phyloP scores from a whole-genome alignment of 1,140 invertebrate species.

The Babylonia areolata region DNA sequence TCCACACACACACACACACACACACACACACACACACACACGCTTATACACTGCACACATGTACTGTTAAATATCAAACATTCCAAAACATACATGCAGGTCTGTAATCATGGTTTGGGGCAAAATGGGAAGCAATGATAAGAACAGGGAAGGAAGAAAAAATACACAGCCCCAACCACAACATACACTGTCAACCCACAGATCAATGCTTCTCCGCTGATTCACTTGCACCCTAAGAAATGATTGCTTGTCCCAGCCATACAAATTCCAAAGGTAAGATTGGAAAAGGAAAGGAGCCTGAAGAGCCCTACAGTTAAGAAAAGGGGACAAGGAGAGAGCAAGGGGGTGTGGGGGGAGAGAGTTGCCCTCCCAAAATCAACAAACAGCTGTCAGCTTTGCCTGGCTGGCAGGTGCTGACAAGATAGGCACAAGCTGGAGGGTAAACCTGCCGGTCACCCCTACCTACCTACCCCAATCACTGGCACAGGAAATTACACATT shows the following conservation, averaged over 20 bases:
- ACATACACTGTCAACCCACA: neutral
- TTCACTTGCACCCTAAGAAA: no score
- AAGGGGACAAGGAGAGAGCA: neutral
- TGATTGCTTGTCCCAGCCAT: neutral
- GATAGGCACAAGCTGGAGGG: conserved; percentile 31
- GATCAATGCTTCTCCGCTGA: neutral
- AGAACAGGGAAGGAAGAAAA: no score
- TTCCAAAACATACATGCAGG: no score
- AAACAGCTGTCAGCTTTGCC: conserved; percentile 35
- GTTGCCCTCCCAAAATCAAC: conserved; percentile 37
- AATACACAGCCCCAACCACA: no score
- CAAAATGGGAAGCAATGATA: no score
- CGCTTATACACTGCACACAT: no score
- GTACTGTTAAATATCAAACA: no score
- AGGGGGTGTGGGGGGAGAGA: neutral
- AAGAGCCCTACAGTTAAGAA: neutral
- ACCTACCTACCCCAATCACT: neutral
- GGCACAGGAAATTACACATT: conserved; percentile 5
- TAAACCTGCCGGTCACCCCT: conserved; percentile 28
- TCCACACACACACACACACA: no score
- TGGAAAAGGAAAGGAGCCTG: neutral
- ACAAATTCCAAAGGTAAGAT: neutral
- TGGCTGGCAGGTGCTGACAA: conserved; percentile 35
- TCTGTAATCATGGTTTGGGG: no score
- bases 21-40: no score